Percentiles rank a stretch among this genome's conserved stretches.
phyloP scores from a whole-genome alignment of 2,113 vertebrate genomes.

The Corvus cornix region DNA sequence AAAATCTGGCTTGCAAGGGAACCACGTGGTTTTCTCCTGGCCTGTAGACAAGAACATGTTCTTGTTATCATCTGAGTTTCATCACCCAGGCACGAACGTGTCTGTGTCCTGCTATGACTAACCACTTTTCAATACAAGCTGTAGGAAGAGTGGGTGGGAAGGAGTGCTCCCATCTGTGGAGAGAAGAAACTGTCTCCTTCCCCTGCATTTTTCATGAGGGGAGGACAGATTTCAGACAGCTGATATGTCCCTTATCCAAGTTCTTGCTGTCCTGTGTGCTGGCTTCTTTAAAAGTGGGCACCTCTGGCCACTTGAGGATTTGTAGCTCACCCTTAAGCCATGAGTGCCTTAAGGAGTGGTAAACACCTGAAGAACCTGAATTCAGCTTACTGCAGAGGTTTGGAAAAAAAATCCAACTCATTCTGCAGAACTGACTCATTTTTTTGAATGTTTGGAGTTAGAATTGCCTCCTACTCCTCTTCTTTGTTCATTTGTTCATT shows the following conservation, averaged over 20 bases:
- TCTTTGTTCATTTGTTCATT: neutral
- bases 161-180: neutral
- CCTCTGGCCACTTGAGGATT: neutral
- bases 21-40: neutral
- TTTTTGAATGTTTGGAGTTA: neutral
- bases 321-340: neutral
- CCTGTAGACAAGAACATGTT: neutral
- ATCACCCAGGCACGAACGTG: neutral
- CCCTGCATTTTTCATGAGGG: neutral
- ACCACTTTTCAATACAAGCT: neutral
- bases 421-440: neutral
- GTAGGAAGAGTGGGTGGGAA: neutral
- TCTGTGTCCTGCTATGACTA: constrained; percentile 29
- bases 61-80: constrained; percentile 2
- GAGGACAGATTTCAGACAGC: neutral
- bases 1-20: neutral
- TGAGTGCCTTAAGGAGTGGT: neutral
- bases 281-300: neutral
- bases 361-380: neutral
- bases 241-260: neutral
- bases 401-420: neutral
- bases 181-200: neutral
- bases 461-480: neutral
- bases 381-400: neutral
- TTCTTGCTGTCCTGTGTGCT: neutral